Base-by-base conservation (phyloP, 1,140 invertebrate genomes). In the Hylaeus anthracinus region DNA sequence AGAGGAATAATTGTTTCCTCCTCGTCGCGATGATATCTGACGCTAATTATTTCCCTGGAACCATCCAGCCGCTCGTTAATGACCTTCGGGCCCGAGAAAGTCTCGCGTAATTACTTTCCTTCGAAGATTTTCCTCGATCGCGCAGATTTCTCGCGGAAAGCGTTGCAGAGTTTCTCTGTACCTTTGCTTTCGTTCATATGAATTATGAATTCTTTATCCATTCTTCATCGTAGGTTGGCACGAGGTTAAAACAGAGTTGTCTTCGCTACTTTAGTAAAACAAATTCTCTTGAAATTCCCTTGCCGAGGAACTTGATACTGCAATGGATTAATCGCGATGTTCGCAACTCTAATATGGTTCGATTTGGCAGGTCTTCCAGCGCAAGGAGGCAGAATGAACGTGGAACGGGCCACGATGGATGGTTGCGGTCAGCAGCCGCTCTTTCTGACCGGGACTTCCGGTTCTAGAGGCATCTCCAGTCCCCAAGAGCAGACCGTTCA, bases 41-140 rank as follows among this genome's bases (percentile, higher is more conserved):
- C 45, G 51, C 71, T 85, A 84, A 85, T 84, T 85, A 85, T 15
- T n/a, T 51, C 45, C 70, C 63, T 37, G 66, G 73, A 82, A 87
- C 87, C 74, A 84, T 79, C 56, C 61, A 58, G 60, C 72, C 58
- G 70, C 65, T 89, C 87, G 90, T 90, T 92, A 92, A 92, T 92
- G 91, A 92, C 91, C 91, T 92, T 92, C 90, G 87, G 81, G 80
- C 82, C 82, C 86, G 88, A 79, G 90, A 92, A 92, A 92, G 89
- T 91, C 86, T 86, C 86, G 81, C 83, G 85, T 86, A 90, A 91
- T 92, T 89, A 92, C 91, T 92, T 92, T 92, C 90, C 82, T 90
- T 69, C 84, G 53, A 72, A 73, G 86, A 90, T 88, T 89, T 51
- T 90, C 87, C 85, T 82, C 85, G 37, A 58, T 85, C 63, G 72